These are phyloP conservation scores for Pterophyllum scalare DNA, from an alignment of 2,113 vertebrate genomes.

Conservation along the genomic window DNA sequence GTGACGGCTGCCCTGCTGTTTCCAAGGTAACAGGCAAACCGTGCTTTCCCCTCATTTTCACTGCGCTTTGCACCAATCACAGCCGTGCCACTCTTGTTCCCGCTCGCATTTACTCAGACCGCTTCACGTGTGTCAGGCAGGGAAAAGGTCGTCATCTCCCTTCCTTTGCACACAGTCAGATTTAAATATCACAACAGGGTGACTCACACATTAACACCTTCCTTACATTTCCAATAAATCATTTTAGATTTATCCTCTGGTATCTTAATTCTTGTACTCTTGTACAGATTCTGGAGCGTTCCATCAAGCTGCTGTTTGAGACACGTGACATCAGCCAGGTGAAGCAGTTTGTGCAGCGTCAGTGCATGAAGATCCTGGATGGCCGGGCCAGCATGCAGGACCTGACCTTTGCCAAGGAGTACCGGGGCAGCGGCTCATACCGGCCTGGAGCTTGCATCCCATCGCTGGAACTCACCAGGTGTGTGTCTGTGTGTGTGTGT, in stretches of 20 bases:
- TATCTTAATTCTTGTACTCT: neutral
- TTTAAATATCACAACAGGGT: neutral
- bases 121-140: constrained; percentile 16
- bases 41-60: neutral
- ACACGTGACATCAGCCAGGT: constrained; percentile 97
- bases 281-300: constrained; percentile 92
- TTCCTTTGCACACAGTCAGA: neutral
- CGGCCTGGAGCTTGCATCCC: constrained; percentile 93
- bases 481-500: constrained; percentile 12
- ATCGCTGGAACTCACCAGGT: constrained; percentile 97
- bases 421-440: constrained; percentile 91
- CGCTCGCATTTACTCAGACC: neutral
- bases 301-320: constrained; percentile 98
- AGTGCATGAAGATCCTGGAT: constrained; percentile 93
- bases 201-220: neutral
- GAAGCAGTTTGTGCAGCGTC: constrained; percentile 94
- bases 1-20: constrained; percentile 96
- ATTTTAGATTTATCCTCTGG: neutral
- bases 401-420: constrained; percentile 97
- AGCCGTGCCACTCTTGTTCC: constrained; percentile 14
- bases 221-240: neutral
- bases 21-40: constrained; percentile 88
- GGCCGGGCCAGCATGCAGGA: constrained; percentile 96
- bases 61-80: constrained; percentile 23
- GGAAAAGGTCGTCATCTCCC: no score